These are phyloP conservation scores for Alosa alosa DNA, from an alignment of 2,113 vertebrate species.

Conservation along the genomic window DNA sequence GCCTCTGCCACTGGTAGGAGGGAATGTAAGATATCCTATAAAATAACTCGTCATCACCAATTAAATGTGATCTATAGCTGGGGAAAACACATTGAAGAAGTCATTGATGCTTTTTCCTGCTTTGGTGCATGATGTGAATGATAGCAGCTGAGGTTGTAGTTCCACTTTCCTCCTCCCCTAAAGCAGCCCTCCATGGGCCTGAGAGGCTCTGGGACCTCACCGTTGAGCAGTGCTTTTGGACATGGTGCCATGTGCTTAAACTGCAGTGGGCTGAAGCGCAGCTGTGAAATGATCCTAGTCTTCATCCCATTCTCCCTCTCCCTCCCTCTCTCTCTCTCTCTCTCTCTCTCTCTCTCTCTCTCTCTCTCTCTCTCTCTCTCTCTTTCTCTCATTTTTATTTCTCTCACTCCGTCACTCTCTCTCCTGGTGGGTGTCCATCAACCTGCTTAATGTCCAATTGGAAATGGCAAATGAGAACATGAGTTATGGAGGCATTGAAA, in stretches of 20 bases:
- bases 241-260: background rate
- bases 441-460: no score
- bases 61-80: background rate
- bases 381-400: background rate
- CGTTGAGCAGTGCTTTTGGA: background rate
- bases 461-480: no score
- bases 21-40: background rate
- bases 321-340: background rate
- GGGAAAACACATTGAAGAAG: background rate
- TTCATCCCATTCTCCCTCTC: background rate
- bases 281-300: background rate
- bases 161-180: background rate
- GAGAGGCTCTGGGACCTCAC: background rate
- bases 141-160: background rate
- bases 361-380: background rate
- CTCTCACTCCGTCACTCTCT: background rate
- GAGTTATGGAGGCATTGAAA: no score
- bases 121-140: background rate
- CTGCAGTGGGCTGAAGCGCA: background rate
- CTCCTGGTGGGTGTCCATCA: background rate
- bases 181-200: background rate
- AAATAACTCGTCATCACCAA: background rate
- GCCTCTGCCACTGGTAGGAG: background rate
- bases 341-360: background rate
- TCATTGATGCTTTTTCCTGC: background rate